A percentile compares a stretch with the other conserved stretches of the same genome.
Conservation (phyloP, 2,888 invertebrate genomes). For the Alentia gelatinosa region DNA sequence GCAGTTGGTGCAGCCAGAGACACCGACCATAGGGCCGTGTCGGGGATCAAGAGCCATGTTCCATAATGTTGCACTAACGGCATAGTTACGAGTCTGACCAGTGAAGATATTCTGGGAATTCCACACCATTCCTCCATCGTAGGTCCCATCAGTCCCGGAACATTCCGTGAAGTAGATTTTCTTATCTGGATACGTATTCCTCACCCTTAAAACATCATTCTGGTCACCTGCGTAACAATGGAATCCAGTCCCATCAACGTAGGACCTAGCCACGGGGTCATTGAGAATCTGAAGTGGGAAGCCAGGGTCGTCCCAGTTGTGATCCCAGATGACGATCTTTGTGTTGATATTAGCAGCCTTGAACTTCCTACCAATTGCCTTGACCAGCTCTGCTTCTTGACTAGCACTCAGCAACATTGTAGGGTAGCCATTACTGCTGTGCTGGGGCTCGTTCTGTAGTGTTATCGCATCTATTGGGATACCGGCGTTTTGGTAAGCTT, state of each 20-base stretch:
- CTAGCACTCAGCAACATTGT: conserved; percentile 58
- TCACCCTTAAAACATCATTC: conserved; percentile 47
- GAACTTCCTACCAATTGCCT: conserved; percentile 60
- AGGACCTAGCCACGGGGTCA: conserved; percentile 58
- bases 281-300: conserved; percentile 59
- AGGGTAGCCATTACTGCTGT: conserved; percentile 60
- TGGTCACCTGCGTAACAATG: conserved; percentile 63
- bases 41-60: conserved; percentile 62
- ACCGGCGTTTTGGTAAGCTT: conserved; percentile 60
- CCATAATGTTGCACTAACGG: conserved; percentile 61
- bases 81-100: conserved; percentile 59
- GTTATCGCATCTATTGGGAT: conserved; percentile 61
- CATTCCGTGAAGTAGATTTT: conserved; percentile 64
- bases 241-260: conserved; percentile 60
- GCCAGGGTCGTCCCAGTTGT: conserved; percentile 62
- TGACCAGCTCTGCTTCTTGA: conserved; percentile 56
- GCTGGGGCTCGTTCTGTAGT: conserved; percentile 63
- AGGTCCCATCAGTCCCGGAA: conserved; percentile 60
- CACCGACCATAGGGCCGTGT: conserved; percentile 60
- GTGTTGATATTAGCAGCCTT: conserved; percentile 54
- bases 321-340: conserved; percentile 61
- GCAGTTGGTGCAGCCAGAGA: conserved; percentile 62
- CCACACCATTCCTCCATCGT: conserved; percentile 60
- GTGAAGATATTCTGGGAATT: conserved; percentile 61
- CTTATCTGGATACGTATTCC: conserved; percentile 57